These are phyloP conservation scores for Rhopalosiphum padi DNA, from an alignment of 1,140 invertebrate genomes.

Conservation along the genomic window DNA sequence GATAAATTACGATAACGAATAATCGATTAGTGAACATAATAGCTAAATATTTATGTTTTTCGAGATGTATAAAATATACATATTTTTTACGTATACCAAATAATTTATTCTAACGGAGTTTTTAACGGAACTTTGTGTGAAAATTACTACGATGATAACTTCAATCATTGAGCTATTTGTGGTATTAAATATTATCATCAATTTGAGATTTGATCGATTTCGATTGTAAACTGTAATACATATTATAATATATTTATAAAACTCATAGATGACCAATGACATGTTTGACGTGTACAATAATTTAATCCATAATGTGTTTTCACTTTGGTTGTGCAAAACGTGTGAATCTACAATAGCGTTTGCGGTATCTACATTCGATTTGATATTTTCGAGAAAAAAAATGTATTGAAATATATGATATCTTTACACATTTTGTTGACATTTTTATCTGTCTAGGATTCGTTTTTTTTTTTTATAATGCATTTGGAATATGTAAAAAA, in stretches of 20 bases:
- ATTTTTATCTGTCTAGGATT: neutral
- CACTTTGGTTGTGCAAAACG: neutral
- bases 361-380: neutral
- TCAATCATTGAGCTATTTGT: neutral
- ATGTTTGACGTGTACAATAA: neutral
- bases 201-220: no score
- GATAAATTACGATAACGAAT: neutral
- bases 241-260: neutral
- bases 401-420: neutral
- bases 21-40: neutral
- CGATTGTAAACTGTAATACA: neutral
- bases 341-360: no score
- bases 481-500: slow-evolving; percentile 16
- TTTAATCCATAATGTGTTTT: neutral
- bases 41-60: neutral
- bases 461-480: neutral
- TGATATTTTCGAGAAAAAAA: neutral
- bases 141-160: neutral
- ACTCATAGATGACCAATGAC: neutral
- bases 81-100: neutral
- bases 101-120: neutral
- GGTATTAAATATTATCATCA: no score
- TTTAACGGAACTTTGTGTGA: neutral
- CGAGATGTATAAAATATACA: neutral
- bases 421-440: neutral